Base-by-base conservation (phyloP, 35 echinoderm and acorn worm species). In the Lytechinus pictus region DNA sequence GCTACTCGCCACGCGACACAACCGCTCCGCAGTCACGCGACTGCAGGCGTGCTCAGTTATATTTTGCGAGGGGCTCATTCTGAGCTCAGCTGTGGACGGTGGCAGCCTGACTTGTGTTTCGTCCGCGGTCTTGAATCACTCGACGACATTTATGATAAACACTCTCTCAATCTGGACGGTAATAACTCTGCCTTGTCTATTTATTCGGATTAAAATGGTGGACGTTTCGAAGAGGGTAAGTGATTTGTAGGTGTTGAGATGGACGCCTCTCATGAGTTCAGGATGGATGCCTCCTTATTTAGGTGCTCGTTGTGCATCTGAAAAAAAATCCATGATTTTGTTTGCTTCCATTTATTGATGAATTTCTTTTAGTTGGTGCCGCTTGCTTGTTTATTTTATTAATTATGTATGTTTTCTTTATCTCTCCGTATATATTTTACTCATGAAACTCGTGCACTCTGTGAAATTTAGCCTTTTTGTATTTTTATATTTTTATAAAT, bases 101-200 rank as follows among this genome's bases (percentile, higher is more conserved):
- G 61, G 12, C 10, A 44, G 33, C 2, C 33, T 71, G 61, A 71
- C 61, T 14, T 21, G 13, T 13, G 16, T 71, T 21, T 71, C 61
- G 61, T 6, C 61, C 1, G 61, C 61, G 61, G 14, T 71, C 61
- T 71, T 71, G 61, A 71, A 71, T 71, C 61, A 71, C 14, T 71
- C 14, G 61, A 21, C 61, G 61, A 71, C 61, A 19, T 71, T 71
- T 71, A 71, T 71, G 61, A 71, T 71, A 71, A 71, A 71, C 61
- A 71, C 61, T 71, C 61, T 71, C 61, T 71, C 61, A 71, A 71
- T 71, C 61, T 71, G 12, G 14, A 71, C 61, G 6, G 12, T 19
- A 71, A 71, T 71, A 71, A 71, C 24, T 71, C 61, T 71, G 61
- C 61, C 61, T 71, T 71, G 61, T 71, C 61, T 71, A 71, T 71